phyloP scores from a whole-genome alignment of 2,888 invertebrate genomes.

The Dolomedes plantarius region DNA sequence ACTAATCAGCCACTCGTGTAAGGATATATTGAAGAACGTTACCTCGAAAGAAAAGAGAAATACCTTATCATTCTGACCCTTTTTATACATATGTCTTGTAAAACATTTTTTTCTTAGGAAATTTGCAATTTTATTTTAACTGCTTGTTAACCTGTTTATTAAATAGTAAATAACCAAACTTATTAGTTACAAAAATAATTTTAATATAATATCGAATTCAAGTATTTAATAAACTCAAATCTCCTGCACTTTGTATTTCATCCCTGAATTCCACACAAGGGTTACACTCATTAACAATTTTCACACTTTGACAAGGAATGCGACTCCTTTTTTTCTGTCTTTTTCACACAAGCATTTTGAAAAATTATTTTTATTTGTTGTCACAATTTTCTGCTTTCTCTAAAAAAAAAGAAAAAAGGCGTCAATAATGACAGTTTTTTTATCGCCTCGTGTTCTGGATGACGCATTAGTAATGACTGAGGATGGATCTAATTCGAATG shows the following conservation, averaged over 20 bases:
- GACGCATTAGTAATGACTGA: slow-evolving; percentile 28
- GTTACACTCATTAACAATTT: neutral
- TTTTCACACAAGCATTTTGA: neutral
- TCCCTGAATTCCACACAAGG: neutral
- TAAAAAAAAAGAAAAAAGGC: neutral
- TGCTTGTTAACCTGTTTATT: too few species aligned
- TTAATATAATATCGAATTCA: too few species aligned
- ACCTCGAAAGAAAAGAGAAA: too few species aligned
- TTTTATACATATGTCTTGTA: too few species aligned
- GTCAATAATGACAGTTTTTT: slow-evolving; percentile 19
- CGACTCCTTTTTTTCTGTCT: neutral
- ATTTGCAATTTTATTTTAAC: too few species aligned
- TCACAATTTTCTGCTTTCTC: slow-evolving; percentile 20
- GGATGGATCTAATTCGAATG: slow-evolving; percentile 39
- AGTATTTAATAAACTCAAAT: too few species aligned
- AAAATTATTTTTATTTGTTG: neutral
- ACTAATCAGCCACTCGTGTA: too few species aligned
- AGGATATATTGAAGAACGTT: too few species aligned
- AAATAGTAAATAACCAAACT: too few species aligned
- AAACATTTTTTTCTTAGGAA: too few species aligned
- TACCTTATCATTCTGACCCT: too few species aligned
- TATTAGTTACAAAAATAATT: too few species aligned
- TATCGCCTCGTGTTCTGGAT: slow-evolving; percentile 8
- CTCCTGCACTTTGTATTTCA: neutral
- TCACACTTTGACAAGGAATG: neutral